Evolutionary conservation across 2,113 vertebrate species (phyloP), one percentile per base, ranked within the genome.

Genomic region (Pycnonotus jocosus): DNA sequence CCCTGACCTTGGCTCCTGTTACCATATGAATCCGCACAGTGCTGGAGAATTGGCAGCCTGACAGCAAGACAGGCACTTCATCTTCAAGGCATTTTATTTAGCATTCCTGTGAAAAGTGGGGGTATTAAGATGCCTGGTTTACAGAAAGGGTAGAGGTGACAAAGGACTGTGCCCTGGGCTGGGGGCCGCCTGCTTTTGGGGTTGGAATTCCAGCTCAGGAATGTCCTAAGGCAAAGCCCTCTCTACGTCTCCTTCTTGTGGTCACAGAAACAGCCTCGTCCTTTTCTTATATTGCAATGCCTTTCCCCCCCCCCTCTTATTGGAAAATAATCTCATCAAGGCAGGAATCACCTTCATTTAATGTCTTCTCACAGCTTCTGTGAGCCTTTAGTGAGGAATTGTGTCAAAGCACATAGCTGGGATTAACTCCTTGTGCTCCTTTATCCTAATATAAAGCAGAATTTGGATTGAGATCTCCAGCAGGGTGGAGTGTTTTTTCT

Each of bases 1-100:
- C 71, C 85, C 87, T 95, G 95, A 94, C 94, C 96, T 96, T 96
- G 94, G 87, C 91, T 97, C 27, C 87, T 42, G 81, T 85, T 90
- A 90, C 94, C 76, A 19, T 71, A 79, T 38, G 81, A 86, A 80
- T 89, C 87, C 8, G 7, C 4, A 2, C 81, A 11, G 81, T 20
- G 4, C 70, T 30, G 90, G 66, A 60, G 77, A 61, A 58, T 25
- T 97, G 96, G 94, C 92, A 83, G 93, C 3, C 6, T 90, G 90
- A 96, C 92, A 94, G 77, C 81, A 47, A 14, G 35, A 17, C 76
- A 88, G 79, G 85, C 94, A 95, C 90, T 95, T 94, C 93, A 94
- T 93, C 93, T 93, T 78, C 66, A 37, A 94, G 93, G 94, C 81
- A 83, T 90, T 93, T 96, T 88, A 76, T 90, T 97, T 37, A 90